Percentiles rank a stretch among this genome's conserved stretches.
Evolutionary conservation across 2,113 vertebrate genomes (phyloP).

Genomic region (Cacatua alba): DNA sequence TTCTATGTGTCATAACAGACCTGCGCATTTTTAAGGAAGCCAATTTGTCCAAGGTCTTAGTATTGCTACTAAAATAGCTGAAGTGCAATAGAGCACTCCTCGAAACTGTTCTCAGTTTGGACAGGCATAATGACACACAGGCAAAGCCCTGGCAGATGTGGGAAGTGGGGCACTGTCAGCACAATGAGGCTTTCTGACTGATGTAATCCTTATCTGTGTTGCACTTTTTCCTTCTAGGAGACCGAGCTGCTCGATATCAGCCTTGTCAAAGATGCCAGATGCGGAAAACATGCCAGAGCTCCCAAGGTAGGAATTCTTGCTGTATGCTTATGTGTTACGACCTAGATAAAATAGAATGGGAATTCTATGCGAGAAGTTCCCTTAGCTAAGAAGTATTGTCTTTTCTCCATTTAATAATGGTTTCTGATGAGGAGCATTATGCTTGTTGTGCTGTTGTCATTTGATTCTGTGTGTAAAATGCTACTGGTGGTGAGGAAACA

Average conservation of each 20-base stretch:
- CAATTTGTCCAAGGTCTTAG: neutral
- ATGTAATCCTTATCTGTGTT: neutral
- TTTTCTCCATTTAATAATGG: neutral
- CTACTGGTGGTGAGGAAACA: neutral
- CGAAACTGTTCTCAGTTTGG: neutral
- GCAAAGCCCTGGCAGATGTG: neutral
- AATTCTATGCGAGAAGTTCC: neutral
- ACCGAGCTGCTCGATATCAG: conserved; percentile 86
- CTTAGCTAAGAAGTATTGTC: neutral
- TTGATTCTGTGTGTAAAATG: neutral
- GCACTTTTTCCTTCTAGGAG: conserved; percentile 77
- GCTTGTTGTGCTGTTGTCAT: neutral
- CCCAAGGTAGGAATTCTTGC: conserved; percentile 82
- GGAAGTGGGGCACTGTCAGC: neutral
- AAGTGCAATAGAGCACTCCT: neutral
- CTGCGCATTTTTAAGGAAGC: neutral
- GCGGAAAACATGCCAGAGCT: conserved; percentile 83
- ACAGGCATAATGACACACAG: neutral
- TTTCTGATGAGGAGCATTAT: neutral
- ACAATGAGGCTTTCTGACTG: neutral
- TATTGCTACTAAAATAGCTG: neutral
- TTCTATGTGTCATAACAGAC: neutral
- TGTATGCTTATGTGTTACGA: neutral
- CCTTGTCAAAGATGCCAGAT: conserved; percentile 87
- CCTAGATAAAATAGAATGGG: neutral